These are phyloP conservation scores for Physocephala rufipes DNA, from an alignment of 2,888 invertebrate genomes.

Conservation along the genomic window DNA sequence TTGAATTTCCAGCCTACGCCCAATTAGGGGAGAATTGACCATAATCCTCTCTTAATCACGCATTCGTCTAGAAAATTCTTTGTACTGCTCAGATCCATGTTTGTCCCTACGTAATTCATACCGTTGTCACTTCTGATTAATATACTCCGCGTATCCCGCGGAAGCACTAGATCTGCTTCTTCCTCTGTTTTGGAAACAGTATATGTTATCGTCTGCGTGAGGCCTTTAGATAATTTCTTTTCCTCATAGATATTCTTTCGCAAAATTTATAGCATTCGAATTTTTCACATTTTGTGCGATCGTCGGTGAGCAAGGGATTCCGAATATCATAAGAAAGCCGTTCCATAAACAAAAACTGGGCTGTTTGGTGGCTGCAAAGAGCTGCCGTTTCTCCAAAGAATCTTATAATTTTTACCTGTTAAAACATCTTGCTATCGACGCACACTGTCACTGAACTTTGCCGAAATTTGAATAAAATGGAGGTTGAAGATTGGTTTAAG, in stretches of 20 bases:
- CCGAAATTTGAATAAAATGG: conserved; percentile 36
- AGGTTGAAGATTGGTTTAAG: conserved; percentile 20
- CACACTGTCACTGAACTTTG: conserved; percentile 32
- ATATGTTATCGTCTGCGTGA: conserved; percentile 33
- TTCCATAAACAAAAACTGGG: conserved; percentile 39
- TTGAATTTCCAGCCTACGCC: conserved; percentile 38
- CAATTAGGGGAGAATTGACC: no score
- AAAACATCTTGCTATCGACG: conserved; percentile 40
- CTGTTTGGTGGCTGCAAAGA: conserved; percentile 11
- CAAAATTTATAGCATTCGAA: conserved; percentile 45
- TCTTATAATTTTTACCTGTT: conserved; percentile 35
- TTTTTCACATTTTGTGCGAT: conserved; percentile 48
- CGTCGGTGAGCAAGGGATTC: conserved; percentile 39
- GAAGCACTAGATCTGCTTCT: conserved; percentile 16
- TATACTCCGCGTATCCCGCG: conserved; percentile 37
- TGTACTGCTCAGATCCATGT: conserved; percentile 5
- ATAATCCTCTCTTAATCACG: neutral
- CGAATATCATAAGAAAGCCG: conserved; percentile 39
- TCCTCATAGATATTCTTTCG: conserved; percentile 39
- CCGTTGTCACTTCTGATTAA: conserved; percentile 38
- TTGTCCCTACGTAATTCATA: conserved; percentile 23
- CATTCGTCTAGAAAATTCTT: conserved; percentile 24
- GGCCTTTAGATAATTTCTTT: conserved; percentile 40
- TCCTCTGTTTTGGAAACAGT: conserved; percentile 31
- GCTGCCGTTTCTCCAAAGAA: conserved; percentile 34